Conservation (phyloP, 2,888 invertebrate species). For the Lasioglossum oenotherae region DNA sequence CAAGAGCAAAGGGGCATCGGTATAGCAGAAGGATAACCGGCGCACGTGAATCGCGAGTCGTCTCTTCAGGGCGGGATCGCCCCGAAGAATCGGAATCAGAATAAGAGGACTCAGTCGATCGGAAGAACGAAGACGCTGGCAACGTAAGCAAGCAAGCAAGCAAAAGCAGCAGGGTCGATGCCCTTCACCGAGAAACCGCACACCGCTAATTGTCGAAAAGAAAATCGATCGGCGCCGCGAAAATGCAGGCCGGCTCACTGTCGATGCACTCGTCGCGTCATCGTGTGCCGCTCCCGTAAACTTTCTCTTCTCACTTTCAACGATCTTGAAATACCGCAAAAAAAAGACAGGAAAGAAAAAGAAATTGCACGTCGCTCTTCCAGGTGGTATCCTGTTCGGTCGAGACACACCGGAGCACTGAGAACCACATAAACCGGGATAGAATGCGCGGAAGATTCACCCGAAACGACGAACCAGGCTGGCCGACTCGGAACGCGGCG, state of each 20-base stretch:
- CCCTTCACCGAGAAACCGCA: constrained; percentile 17
- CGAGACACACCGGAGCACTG: not conserved
- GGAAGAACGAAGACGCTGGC: not conserved
- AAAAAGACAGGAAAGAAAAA: not conserved
- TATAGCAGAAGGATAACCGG: not conserved
- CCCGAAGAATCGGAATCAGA: not conserved
- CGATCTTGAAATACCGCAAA: not conserved
- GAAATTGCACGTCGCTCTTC: not conserved
- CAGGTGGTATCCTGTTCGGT: not conserved
- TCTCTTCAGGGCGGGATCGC: not conserved
- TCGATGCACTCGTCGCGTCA: not conserved
- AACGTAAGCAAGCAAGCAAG: not conserved
- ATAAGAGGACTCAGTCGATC: not conserved
- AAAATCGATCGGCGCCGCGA: constrained; percentile 31
- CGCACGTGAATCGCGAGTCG: constrained; percentile 2
- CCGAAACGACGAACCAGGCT: constrained; percentile 32
- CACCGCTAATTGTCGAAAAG: constrained; percentile 32
- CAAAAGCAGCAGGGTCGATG: constrained; percentile 17
- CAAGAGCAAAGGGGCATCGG: not conserved
- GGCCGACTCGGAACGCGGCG: constrained; percentile 78
- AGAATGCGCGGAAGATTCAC: constrained; percentile 14
- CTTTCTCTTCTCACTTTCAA: not conserved
- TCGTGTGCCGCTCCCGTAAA: not conserved
- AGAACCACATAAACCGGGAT: not conserved
- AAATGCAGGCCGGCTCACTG: constrained; percentile 6